Evolutionary conservation across 2,888 invertebrate genomes (phyloP).

Genomic region (Timema cristinae): DNA sequence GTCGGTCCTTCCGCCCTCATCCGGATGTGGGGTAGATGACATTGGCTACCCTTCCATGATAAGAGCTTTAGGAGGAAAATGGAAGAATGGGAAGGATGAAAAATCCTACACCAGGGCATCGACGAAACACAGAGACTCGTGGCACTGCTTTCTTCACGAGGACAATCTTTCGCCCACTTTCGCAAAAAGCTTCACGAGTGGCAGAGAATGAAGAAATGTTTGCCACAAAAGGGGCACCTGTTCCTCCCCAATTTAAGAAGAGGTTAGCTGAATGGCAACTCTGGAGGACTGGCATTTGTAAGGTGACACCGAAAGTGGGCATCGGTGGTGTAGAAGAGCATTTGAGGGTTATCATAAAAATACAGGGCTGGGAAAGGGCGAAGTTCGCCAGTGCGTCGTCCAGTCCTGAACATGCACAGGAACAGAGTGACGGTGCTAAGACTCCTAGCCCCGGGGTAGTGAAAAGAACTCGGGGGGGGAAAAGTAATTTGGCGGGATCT

Average conservation of each 20-base stretch:
- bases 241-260: constrained; percentile 40
- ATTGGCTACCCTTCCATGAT: constrained; percentile 37
- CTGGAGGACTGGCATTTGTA: constrained; percentile 29
- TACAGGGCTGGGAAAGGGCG: constrained; percentile 75
- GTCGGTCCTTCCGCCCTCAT: no score
- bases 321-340: constrained; percentile 37
- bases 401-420: constrained; percentile 47
- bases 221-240: constrained; percentile 19
- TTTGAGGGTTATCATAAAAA: constrained; percentile 44
- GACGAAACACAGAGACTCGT: constrained; percentile 10
- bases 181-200: constrained; percentile 82
- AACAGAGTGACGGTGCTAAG: constrained; percentile 33
- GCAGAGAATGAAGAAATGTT: constrained; percentile 66
- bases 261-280: constrained; percentile 54
- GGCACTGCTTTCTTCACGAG: constrained; percentile 44
- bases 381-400: constrained; percentile 55
- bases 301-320: constrained; percentile 14
- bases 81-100: constrained; percentile 53
- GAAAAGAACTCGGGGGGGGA: constrained; percentile 21
- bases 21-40: background rate
- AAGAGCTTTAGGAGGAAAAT: constrained; percentile 47
- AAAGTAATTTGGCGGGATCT: constrained; percentile 29
- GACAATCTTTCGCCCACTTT: constrained; percentile 76
- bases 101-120: constrained; percentile 18
- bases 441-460: constrained; percentile 44